Percentiles rank a stretch among this genome's conserved stretches.
Evolutionary conservation across 2,113 vertebrate species (phyloP).

Genomic region (Pithys albifrons): DNA sequence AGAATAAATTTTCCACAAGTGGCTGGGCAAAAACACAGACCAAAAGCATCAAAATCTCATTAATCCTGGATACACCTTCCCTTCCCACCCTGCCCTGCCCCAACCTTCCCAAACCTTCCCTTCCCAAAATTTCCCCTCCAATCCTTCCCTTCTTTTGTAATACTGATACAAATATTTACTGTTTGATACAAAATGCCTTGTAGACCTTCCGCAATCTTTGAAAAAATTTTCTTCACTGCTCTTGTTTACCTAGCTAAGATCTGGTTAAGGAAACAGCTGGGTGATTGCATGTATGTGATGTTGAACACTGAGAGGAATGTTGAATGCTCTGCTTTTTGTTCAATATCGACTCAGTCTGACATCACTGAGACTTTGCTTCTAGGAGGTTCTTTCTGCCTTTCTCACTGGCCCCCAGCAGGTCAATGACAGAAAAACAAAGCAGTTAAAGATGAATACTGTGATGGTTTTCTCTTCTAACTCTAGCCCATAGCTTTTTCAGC

Average conservation of each 20-base stretch:
- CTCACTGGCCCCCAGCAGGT: not conserved
- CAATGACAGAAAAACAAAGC: not conserved
- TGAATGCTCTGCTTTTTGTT: not conserved
- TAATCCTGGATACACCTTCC: too few species aligned
- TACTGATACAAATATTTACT: not conserved
- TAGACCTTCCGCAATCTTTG: not conserved
- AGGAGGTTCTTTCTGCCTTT: not conserved
- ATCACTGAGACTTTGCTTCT: not conserved
- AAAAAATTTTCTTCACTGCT: not conserved
- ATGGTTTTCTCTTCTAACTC: not conserved
- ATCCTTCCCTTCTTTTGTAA: not conserved
- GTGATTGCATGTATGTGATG: not conserved
- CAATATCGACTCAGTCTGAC: not conserved
- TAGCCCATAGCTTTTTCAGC: not conserved
- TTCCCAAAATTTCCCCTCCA: too few species aligned
- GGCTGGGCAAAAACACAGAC: too few species aligned
- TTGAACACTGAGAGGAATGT: not conserved
- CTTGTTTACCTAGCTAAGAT: not conserved
- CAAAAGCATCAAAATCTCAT: too few species aligned
- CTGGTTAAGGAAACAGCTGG: not conserved
- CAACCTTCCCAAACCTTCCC: too few species aligned
- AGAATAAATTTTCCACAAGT: too few species aligned
- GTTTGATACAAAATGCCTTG: not conserved
- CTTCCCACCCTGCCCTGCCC: too few species aligned
- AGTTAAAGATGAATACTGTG: not conserved